Conservation (phyloP, 2,797 vertebrate genomes). For the Pangasius mekongensis region DNA sequence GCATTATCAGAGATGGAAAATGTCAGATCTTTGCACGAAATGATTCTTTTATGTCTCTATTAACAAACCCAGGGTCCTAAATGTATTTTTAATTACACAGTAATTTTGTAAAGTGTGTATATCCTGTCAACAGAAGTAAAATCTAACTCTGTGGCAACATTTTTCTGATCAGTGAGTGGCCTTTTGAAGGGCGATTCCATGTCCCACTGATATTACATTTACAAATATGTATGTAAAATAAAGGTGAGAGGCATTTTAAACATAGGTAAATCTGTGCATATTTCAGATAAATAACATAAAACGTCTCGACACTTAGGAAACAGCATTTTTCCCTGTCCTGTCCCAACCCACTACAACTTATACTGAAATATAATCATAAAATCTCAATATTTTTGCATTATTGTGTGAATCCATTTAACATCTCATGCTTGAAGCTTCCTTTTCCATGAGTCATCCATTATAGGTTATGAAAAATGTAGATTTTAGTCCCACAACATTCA, state of each 20-base stretch:
- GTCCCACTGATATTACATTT: neutral
- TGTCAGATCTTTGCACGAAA: neutral
- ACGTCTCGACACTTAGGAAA: neutral
- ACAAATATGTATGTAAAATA: neutral
- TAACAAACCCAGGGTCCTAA: neutral
- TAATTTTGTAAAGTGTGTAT: neutral
- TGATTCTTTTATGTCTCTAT: neutral
- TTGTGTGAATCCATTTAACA: too few relatives aligned
- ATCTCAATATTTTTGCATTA: neutral
- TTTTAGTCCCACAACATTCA: neutral
- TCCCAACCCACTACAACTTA: neutral
- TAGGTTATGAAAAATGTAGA: neutral
- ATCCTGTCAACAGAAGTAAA: neutral
- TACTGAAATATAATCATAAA: too few relatives aligned
- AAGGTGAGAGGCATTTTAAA: neutral
- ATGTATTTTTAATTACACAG: neutral
- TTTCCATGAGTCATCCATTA: neutral
- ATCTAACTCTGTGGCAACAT: too few relatives aligned
- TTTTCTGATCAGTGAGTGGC: neutral
- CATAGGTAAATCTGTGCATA: neutral
- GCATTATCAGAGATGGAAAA: neutral
- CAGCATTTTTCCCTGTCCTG: neutral
- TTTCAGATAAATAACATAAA: too few relatives aligned
- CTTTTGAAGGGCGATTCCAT: neutral
- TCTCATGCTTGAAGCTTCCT: neutral